Evolutionary conservation across 2,888 invertebrate genomes (phyloP), one percentile per base, ranked within the genome.

Genomic region (Amphipyra berbera): DNA sequence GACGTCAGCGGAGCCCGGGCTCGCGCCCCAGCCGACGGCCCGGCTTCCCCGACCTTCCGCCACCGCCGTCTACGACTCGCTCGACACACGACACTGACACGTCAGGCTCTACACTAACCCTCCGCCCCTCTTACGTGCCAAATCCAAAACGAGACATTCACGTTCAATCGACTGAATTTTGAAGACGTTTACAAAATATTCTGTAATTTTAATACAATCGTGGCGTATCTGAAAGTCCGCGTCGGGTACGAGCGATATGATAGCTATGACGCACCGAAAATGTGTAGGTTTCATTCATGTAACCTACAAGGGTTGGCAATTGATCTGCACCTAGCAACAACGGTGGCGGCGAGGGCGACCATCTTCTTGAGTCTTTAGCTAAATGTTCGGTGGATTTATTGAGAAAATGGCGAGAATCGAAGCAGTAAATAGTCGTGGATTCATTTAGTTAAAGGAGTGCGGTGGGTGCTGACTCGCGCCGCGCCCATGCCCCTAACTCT

Each of bases 41-140:
- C 91, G 93, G 92, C 92, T 88, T 94, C 91, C 92, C 93, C 93
- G 92, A 92, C 91, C 94, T 93, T 93, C 90, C 90, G 88, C 86
- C 90, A 87, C 91, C 90, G 89, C 89, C 86, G 91, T 92, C 92
- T 92, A 78, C 89, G 85, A 85, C 84, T 88, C 87, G 84, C 82
- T 83, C 88, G 85, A 84, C 85, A 86, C 84, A 89, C 88, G 87
- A 87, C 88, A 86, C 88, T 83, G 87, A 91, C 89, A 88, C 90
- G 89, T 90, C 90, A 88, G 85, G 83, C 85, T 85, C 85, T 86
- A 87, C 88, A 86, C 88, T 87, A 83, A 87, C 87, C 84, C 88
- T 86, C 88, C 89, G 85, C 89, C 88, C 88, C 88, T 88, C 87
- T 86, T 86, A 84, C 88, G 88, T 90, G 90, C 90, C 89, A 89